A percentile compares a stretch with the other conserved stretches of the same genome.
Conservation (phyloP, 2,888 invertebrate species). For the Andrena chrysosceles region DNA sequence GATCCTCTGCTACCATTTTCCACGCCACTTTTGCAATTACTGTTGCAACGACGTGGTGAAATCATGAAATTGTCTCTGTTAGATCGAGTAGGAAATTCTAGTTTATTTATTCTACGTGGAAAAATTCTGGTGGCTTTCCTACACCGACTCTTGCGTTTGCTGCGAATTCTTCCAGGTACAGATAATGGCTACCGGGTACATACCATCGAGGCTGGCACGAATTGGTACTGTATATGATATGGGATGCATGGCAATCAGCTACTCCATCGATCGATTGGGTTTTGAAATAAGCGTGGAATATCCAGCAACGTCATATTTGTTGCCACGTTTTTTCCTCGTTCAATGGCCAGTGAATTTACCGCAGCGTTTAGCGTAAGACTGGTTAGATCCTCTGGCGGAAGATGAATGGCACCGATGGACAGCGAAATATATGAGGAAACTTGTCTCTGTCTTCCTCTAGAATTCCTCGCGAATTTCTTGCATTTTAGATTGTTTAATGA, state of each 20-base stretch:
- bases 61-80: slow-evolving; percentile 1
- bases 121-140: too few species aligned
- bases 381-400: neutral
- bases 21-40: neutral
- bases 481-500: too few species aligned
- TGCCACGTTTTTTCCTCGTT: neutral
- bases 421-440: neutral
- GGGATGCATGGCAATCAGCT: neutral
- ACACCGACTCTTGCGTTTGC: too few species aligned
- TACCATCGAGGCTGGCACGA: too few species aligned
- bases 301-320: neutral
- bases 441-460: neutral
- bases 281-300: neutral
- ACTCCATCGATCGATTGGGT: neutral
- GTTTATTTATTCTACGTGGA: too few species aligned
- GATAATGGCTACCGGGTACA: too few species aligned
- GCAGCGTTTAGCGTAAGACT: neutral
- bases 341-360: neutral
- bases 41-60: slow-evolving; percentile 8
- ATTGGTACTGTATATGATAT: too few species aligned
- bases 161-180: too few species aligned
- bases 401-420: neutral
- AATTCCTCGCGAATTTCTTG: neutral
- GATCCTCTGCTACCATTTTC: neutral
- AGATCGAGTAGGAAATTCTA: too few species aligned